Base-by-base conservation (phyloP, 1,140 invertebrate genomes). In the Drosophila tropicalis region DNA sequence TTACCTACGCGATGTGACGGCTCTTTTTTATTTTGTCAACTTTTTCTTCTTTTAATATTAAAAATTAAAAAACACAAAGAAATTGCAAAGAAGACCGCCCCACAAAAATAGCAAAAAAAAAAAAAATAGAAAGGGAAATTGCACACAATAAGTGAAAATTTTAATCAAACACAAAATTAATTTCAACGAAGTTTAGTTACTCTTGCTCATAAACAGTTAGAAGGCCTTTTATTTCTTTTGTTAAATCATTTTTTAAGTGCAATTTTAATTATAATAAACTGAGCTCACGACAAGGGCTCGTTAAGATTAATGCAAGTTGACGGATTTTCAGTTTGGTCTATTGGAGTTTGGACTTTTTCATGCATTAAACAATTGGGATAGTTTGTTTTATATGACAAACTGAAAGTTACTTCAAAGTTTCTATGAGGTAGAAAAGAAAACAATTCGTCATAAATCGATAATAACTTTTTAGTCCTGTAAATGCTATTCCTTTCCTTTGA, bases 1-100 rank as follows among this genome's bases (percentile, higher is more conserved):
- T 77, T 75, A 83, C 80, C 56, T 15, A 58, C 10, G 32, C 56
- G 15, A 55, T 29, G 51, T 22, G 10, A 12, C 22, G 51, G 44
- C 44, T 19, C 17, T 17, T 47, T 44, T 29, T 29, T 29, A 29
- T 29, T 5, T 17, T 47, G 44, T 56, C 54, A 58, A 58, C 56
- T 17, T 58, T 39, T 58, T n/a, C n/a, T 57, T 58, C 34, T 58
- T 58, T 58, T 58, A 32, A 36, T 58, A 58, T 56, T 6, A 29
- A 56, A 56, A 56, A 54, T 17, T 6, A 22, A 12, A 22, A 51
- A 22, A 22, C 22, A 47, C 22, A 5, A 29, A 47, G 44, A 51
- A 51, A 51, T 51, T 58, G 56, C 15, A 34, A 58, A 58, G 15
- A 57, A 34, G 56, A 25, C 32, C n/a, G 56, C 32, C 32, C 32